Evolutionary conservation across 2,113 vertebrate genomes (phyloP), one percentile per base, ranked within the genome.

Genomic region (Pungitius pungitius): DNA sequence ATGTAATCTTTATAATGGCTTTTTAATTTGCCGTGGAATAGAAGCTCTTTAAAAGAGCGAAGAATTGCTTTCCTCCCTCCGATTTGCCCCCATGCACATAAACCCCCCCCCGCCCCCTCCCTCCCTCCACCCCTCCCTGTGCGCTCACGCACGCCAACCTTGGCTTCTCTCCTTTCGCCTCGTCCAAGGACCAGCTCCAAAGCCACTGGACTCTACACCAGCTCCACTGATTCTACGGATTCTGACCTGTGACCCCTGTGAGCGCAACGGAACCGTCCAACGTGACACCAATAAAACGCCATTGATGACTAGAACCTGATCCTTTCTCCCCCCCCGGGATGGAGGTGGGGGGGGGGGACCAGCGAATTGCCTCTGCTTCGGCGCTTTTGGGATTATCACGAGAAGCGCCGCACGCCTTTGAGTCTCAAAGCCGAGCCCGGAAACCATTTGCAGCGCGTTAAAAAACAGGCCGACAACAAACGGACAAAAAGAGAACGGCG

Each of bases 11-110:
- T 91, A 82, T 92, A 92, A 93, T 93, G 88, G 92, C 86, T 94
- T 93, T 94, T 92, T 93, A 93, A 93, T 93, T 92, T 90, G 87
- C 90, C 89, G 73, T 92, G 91, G 91, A 92, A 92, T 90, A 88
- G 89, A 75, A 77, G 87, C 87, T 88, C 87, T 89, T 91, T 87
- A 89, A 86, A 91, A 87, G 83, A 80, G 73, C 69, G 83, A 88
- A 85, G 87, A 84, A 89, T 82, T 73, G 79, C 83, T 90, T 90
- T 83, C 77, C 84, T 82, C 84, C 69, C 73, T 78, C 67, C 62
- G 11, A 78, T 82, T 80, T 78, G 60, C 68, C 83, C 81, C 81
- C 70, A 6, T 69, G 49, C 75, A 77, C n/a, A n/a, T n/a, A n/a
- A n/a, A n/a, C 85, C 69, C 67, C 17, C 40, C 20, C 11, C 27